These are phyloP conservation scores for Pollenia amentaria DNA, from an alignment of 2,888 invertebrate genomes.

Conservation along the genomic window DNA sequence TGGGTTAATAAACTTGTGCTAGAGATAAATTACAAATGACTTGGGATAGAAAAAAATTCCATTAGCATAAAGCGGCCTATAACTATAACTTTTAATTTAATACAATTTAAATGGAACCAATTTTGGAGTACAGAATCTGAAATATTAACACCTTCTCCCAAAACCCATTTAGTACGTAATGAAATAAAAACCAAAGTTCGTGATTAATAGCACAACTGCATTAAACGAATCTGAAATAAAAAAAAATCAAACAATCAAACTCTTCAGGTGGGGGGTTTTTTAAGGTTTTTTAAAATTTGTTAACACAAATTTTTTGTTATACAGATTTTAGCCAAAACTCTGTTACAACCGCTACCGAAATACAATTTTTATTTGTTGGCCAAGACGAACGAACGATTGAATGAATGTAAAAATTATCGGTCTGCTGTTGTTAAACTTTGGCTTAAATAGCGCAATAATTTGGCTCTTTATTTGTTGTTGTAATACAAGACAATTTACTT, in stretches of 20 bases:
- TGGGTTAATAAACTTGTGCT: not conserved
- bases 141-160: slow-evolving; percentile 3
- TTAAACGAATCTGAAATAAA: not conserved
- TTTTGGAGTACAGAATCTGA: not conserved
- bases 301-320: not conserved
- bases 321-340: slow-evolving; percentile 9
- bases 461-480: not conserved
- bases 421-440: slow-evolving; percentile 14
- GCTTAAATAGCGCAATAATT: slow-evolving; percentile 27
- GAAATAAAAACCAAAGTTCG: slow-evolving; percentile 26
- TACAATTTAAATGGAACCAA: not conserved
- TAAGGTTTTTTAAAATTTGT: not conserved
- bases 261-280: not conserved
- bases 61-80: not conserved
- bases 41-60: not conserved
- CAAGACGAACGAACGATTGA: slow-evolving; percentile 4
- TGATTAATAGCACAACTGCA: slow-evolving; percentile 42
- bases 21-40: slow-evolving; percentile 34
- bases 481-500: too few species aligned
- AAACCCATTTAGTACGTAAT: not conserved
- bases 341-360: slow-evolving; percentile 1
- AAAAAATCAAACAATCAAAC: not conserved
- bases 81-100: slow-evolving; percentile 13
- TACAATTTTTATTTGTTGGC: slow-evolving; percentile 6
- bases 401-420: not conserved